Base-by-base conservation (phyloP, 2,113 vertebrate genomes). In the Scomber japonicus region DNA sequence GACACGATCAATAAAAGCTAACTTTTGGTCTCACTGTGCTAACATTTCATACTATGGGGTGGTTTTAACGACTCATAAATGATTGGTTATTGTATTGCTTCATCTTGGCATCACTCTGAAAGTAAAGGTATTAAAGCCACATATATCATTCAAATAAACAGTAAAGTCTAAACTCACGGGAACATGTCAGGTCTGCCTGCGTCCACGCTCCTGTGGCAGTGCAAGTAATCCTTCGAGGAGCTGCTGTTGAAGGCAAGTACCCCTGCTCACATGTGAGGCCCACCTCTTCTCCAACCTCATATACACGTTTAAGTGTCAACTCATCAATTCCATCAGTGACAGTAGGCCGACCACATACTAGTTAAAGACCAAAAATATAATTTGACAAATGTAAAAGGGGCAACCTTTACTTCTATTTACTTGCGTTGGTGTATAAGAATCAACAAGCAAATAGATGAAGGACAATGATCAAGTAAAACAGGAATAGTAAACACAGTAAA, bases 341-440 rank as follows among this genome's bases (percentile, higher is more conserved):
- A 3, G 88, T 89, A 16, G 97, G 97, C 31, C 86, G 93, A 55
- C 95, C 82, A 54, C 97, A 98, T 11, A 95, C 97, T 98, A 82
- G 27, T 90, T 88, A 17, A 56, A 54, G 88, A 78, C 80, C 51
- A 56, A 40, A 30, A 67, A 71, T 10, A 64, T 11, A 7, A 56
- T 46, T 19, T 13, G 13, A 27, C 5, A 24, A 40, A 30, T 46
- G 15, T 3, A 24, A 12, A 21, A 17, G 16, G 12, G 27, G 1
- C 44, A 60, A 3, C 4, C 50, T 27, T 45, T 12, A 49, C n/a
- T 21, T 11, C 16, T 27, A 27, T 27, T 27, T 27, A 27, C 24
- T 27, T 27, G 3, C 24, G 24, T 27, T 27, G 9, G 17, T 65
- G 11, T 21, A 16, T 10, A 13, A 16, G 2, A 35, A 14, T 13